Percentiles rank a stretch among this genome's conserved stretches.
Conservation (phyloP, 2,888 invertebrate genomes). For the Heliothis peltigera region DNA sequence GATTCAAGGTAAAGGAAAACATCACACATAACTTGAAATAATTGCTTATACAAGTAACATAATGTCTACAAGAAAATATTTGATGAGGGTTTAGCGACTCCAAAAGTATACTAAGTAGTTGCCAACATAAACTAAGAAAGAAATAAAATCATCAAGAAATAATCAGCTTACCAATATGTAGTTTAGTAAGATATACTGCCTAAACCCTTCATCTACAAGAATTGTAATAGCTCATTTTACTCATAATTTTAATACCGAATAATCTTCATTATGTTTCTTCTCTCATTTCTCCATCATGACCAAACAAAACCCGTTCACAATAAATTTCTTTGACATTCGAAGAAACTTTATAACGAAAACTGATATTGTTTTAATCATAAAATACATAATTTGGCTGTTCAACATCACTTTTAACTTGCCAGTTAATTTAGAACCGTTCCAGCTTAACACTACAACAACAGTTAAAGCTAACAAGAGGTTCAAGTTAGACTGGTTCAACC, state of each 20-base stretch:
- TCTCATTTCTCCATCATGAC: slow-evolving; percentile 5
- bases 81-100: too few relatives aligned
- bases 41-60: too few relatives aligned
- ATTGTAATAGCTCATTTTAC: slow-evolving; percentile 13
- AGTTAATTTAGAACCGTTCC: slow-evolving; percentile 22
- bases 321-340: slow-evolving; percentile 38
- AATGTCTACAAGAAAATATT: too few relatives aligned
- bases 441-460: slow-evolving; percentile 31
- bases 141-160: not conserved
- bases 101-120: too few relatives aligned
- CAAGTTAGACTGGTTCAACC: slow-evolving; percentile 49
- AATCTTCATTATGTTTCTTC: slow-evolving; percentile 10
- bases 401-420: slow-evolving; percentile 27
- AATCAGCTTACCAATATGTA: not conserved
- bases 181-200: not conserved
- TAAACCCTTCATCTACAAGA: not conserved
- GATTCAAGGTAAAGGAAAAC: too few relatives aligned
- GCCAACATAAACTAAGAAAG: not conserved
- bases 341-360: slow-evolving; percentile 50
- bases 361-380: slow-evolving; percentile 60
- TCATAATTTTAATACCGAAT: slow-evolving; percentile 12
- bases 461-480: slow-evolving; percentile 1
- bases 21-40: too few relatives aligned
- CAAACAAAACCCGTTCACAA: slow-evolving; percentile 23
- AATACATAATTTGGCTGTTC: slow-evolving; percentile 50